Percentiles rank a stretch among this genome's conserved stretches.
These are phyloP conservation scores for Enteromius treurensis DNA, from an alignment of 2,797 vertebrate genomes.

Conservation along the genomic window DNA sequence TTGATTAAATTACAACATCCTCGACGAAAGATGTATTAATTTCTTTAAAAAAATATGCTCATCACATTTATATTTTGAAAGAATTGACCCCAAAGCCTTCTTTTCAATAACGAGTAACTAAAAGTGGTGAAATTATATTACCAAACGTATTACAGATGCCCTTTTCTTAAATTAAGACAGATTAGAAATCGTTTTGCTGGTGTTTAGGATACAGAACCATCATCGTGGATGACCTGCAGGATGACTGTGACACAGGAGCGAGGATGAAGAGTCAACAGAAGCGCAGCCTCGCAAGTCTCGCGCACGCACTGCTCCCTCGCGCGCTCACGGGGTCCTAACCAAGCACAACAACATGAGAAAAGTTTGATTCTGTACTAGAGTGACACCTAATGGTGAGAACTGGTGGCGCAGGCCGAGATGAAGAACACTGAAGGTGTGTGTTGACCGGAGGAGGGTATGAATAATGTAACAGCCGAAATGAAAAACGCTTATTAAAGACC, in stretches of 20 bases:
- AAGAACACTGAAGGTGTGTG: background rate
- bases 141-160: background rate
- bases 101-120: background rate
- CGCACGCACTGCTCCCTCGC: constrained; percentile 85
- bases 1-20: background rate
- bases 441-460: background rate
- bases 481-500: background rate
- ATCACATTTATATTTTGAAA: too few species aligned
- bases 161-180: background rate
- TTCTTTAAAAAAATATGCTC: background rate
- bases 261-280: constrained; percentile 84
- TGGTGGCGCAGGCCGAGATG: background rate
- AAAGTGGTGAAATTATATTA: background rate
- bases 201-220: constrained; percentile 88
- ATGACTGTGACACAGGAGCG: constrained; percentile 87
- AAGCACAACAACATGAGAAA: background rate
- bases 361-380: background rate
- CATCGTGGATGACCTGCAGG: constrained; percentile 86
- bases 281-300: constrained; percentile 85
- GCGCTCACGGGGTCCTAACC: constrained; percentile 83
- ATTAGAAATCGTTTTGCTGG: background rate
- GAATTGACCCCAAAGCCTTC: background rate
- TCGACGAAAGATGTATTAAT: background rate
- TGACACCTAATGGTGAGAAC: constrained; percentile 61
- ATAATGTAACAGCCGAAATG: background rate